phyloP scores from a whole-genome alignment of 2,888 invertebrate species.

The Incurvaria masculella region DNA sequence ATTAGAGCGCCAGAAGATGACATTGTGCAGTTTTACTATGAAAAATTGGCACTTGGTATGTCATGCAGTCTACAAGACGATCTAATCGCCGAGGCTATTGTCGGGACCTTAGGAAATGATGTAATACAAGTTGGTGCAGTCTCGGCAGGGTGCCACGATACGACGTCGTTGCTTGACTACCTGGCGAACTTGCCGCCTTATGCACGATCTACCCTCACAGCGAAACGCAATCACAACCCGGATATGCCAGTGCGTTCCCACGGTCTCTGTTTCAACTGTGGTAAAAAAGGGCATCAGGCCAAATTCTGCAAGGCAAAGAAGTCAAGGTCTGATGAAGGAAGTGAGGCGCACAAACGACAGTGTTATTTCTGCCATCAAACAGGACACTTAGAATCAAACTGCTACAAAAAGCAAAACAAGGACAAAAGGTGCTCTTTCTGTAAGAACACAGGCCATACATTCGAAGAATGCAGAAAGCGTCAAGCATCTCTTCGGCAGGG shows the following conservation, averaged over 20 bases:
- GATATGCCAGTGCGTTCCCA: too few relatives aligned
- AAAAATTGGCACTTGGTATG: constrained; percentile 13
- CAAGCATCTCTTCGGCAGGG: too few relatives aligned
- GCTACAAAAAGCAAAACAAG: constrained; percentile 6
- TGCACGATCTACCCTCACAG: too few relatives aligned
- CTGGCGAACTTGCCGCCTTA: too few relatives aligned
- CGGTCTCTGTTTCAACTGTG: constrained; percentile 10
- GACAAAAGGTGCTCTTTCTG: constrained; percentile 7
- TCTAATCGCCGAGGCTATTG: constrained; percentile 6
- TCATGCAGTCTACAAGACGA: constrained; percentile 10
- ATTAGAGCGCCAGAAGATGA: constrained; percentile 9
- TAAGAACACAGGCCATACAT: constrained; percentile 5
- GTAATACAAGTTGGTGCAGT: constrained; percentile 7
- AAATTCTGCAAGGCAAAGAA: not conserved
- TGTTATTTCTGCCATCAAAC: constrained; percentile 1
- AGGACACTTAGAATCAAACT: constrained; percentile 8
- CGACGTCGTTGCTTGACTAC: not conserved
- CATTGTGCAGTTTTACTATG: constrained; percentile 11
- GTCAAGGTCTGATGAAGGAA: not conserved
- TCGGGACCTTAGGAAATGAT: constrained; percentile 6
- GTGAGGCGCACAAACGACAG: not conserved
- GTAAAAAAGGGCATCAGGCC: constrained; percentile 9
- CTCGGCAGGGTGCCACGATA: constrained; percentile 7
- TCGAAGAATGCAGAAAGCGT: constrained; percentile 10
- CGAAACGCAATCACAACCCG: too few relatives aligned